These are phyloP conservation scores for Ditylenchus dipsaci DNA, from an alignment of 1,140 invertebrate genomes.

Conservation along the genomic window DNA sequence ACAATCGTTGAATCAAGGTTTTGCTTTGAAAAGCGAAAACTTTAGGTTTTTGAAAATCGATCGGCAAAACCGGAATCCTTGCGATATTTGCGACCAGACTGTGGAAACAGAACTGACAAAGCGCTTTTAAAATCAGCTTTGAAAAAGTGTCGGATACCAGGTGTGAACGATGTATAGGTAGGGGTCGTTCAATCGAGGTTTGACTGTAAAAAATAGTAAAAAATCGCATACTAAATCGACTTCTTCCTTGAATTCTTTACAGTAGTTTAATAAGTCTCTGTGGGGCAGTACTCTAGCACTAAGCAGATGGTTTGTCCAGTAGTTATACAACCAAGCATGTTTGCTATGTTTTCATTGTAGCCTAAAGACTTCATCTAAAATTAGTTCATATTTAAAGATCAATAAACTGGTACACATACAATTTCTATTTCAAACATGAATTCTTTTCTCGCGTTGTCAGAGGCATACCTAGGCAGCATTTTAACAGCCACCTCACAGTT, in stretches of 20 bases:
- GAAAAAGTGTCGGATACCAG: no score
- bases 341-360: slow-evolving; percentile 17
- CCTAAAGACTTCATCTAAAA: slow-evolving; percentile 16
- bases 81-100: no score
- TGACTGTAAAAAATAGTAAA: neutral
- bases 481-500: slow-evolving; percentile 14
- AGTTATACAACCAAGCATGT: slow-evolving; percentile 18
- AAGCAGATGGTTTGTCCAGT: slow-evolving; percentile 3
- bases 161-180: no score
- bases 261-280: slow-evolving; percentile 7
- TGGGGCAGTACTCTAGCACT: slow-evolving; percentile 14
- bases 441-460: slow-evolving; percentile 6
- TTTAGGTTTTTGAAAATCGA: no score
- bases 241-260: slow-evolving; percentile 8
- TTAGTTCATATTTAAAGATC: neutral
- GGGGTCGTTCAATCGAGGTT: no score
- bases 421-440: neutral
- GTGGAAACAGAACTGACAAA: no score
- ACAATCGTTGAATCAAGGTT: no score
- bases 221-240: slow-evolving; percentile 10
- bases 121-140: no score
- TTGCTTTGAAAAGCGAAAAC: no score
- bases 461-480: slow-evolving; percentile 21
- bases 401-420: neutral
- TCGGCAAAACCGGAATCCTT: no score